phyloP scores from a whole-genome alignment of 2,797 vertebrate species.

The Anas capensis region DNA sequence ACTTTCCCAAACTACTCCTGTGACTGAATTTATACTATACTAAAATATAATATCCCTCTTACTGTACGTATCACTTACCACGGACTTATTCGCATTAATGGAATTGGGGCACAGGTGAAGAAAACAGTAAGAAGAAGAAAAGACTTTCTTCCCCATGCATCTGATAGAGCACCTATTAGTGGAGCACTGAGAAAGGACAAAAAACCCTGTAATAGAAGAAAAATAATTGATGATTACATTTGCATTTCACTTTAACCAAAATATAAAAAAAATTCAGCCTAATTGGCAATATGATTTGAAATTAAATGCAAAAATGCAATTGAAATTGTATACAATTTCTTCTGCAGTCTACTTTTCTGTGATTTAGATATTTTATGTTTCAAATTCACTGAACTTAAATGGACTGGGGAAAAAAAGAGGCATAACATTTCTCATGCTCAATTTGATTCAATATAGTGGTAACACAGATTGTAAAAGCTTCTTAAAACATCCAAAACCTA shows the following conservation, averaged over 20 bases:
- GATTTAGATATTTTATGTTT: not conserved
- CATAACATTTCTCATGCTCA: not conserved
- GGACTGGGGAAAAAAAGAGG: no score
- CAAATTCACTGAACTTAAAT: not conserved
- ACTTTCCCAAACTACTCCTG: not conserved
- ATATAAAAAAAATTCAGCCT: not conserved
- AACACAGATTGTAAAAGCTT: not conserved
- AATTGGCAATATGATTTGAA: not conserved
- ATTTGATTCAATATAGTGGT: not conserved
- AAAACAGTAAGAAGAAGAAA: constrained; percentile 89
- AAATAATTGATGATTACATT: not conserved
- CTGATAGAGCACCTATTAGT: constrained; percentile 87
- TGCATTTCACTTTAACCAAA: not conserved
- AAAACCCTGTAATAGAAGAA: constrained; percentile 81
- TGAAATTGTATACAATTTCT: not conserved
- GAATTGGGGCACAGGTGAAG: constrained; percentile 89
- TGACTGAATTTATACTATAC: not conserved
- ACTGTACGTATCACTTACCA: constrained; percentile 80
- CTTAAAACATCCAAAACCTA: not conserved
- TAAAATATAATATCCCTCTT: not conserved
- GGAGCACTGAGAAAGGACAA: constrained; percentile 91
- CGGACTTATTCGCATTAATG: constrained; percentile 88
- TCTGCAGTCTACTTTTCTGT: not conserved
- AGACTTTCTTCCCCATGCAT: constrained; percentile 87
- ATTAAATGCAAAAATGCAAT: not conserved